Base-by-base conservation (phyloP, 2,797 vertebrate species). In the Phataginus tetradactyla region DNA sequence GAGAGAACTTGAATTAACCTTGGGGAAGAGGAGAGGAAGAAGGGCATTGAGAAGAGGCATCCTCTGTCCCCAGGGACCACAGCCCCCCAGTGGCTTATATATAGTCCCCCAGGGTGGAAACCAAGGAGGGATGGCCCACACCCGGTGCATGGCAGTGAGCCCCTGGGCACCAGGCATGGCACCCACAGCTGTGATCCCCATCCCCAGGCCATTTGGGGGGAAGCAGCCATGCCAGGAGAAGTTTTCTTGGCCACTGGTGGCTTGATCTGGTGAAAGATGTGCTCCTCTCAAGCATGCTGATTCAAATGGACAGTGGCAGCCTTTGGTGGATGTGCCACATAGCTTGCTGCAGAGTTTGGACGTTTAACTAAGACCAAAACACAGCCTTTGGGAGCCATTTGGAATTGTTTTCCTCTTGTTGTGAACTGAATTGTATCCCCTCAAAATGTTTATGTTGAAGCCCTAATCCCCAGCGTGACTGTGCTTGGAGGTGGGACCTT, bases 81-180 rank as follows among this genome's bases (percentile, higher is more conserved):
- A 18, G 51, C 20, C 45, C 2, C 27, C 15, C 77, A 4, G 39
- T 4, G n/a, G 4, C 53, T 45, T 25, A 3, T 2, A 8, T 1
- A 42, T 10, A 0, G 32, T 20, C 32, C 34, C 12, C 10, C 3
- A 0, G 13, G 66, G 18, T 10, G 17, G 39, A 49, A 61, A 25
- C 9, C 1, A 34, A 10, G 39, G 7, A 27, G 17, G 34, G 7
- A 25, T 39, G 64, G 88, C 17, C 23, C 5, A 0, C 4, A 12
- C 39, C 51, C 20, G 59, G 20, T 18, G 10, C 32, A 23, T 5
- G 42, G 5, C 23, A 8, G 55, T 0, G 2, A 32, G n/a, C 11
- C 8, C 66, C 37, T 4, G 13, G 39, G 25, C 64, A 27, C 13
- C 53, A 32, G 23, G 39, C 32, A 29, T 4, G 18, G 29, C 57